Base-by-base conservation (phyloP, 2,888 invertebrate genomes). In the Ceriagrion tenellum region DNA sequence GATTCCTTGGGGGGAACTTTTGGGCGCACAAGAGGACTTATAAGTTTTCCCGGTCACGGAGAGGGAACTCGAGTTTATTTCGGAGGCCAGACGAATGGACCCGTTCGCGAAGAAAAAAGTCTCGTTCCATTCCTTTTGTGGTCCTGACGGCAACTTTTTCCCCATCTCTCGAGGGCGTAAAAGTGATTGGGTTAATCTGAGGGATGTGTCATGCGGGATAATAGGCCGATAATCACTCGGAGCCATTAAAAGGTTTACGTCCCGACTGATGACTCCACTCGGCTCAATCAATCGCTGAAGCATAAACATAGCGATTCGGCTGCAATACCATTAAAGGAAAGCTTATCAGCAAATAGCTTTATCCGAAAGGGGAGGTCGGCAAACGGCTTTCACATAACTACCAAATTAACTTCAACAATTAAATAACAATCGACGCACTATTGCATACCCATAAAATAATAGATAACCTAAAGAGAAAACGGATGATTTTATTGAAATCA, bases 61-160 rank as follows among this genome's bases (percentile, higher is more conserved):
- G 59, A 91, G 63, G 63, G 63, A 63, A 91, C 91, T 91, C 35
- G 74, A 93, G 93, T 93, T 93, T 93, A 93, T 93, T 93, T 93
- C 63, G 81, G n/a, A 93, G 93, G 8, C 47, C 30, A 35, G 63
- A 30, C 35, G 59, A n/a, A 47, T 89, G 89, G 55, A 89, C 89
- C 89, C 55, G 47, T 63, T 74, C 63, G 23, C 18, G 93, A 59
- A 59, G 93, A 40, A 91, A n/a, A 35, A 91, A 91, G 63, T 56
- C 20, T 47, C 16, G 90, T 12, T 2, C 59, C 63, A 40, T 26
- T 63, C 63, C 59, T 35, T 47, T 59, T n/a, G 63, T n/a, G n/a
- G 63, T 74, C 69, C 55, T 10, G 91, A 35, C 56, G 93, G n/a
- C 47, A 93, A 93, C 23, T 69, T 69, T 13, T 69, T 69, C 93